Evolutionary conservation across 2,888 invertebrate species (phyloP), one percentile per base, ranked within the genome.

Genomic region (Ischnus inquisitorius): DNA sequence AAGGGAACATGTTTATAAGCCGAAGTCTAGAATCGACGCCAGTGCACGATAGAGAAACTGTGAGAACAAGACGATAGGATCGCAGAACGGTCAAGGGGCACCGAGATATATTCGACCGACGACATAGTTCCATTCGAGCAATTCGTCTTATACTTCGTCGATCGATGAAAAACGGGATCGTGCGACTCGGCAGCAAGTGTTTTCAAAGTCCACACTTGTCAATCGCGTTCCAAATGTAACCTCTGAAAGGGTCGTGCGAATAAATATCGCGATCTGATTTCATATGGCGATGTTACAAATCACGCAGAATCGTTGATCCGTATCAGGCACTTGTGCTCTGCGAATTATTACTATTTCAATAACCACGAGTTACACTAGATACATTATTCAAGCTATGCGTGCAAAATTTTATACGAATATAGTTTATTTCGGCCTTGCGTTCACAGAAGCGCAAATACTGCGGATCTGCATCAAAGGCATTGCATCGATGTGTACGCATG

Each of bases 121-220:
- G n/a, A 14, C 43, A 46, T 67, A 39, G 16, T 39, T 34, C 39
- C 51, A n/a, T 43, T 12, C 12, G 25, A 67, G 43, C 28, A 54
- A 69, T 69, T 51, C 69, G 34, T 69, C 69, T 69, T 54, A 8
- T 34, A 16, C 34, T 22, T 51, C 34, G 54, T 4, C 51, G 51
- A 69, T 69, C 69, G 51, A 69, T 69, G 16, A 28, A 69, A 69
- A 69, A 69, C 39, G 51, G 51, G 69, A 69, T 69, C 69, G 69
- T 69, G 28, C 51, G n/a, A 28, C 34, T 5, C 14, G 12, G 12
- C 28, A 12, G 14, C 69, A 34, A 69, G 69, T 54, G 51, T 69
- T 28, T 51, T 16, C 69, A 69, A 69, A 51, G 19, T 46, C 19
- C 39, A 14, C 25, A 43, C 39, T 34, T 19, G 69, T 3, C 34